These are phyloP conservation scores for Laticauda colubrina DNA, from an alignment of 2,113 vertebrate species.

Conservation along the genomic window DNA sequence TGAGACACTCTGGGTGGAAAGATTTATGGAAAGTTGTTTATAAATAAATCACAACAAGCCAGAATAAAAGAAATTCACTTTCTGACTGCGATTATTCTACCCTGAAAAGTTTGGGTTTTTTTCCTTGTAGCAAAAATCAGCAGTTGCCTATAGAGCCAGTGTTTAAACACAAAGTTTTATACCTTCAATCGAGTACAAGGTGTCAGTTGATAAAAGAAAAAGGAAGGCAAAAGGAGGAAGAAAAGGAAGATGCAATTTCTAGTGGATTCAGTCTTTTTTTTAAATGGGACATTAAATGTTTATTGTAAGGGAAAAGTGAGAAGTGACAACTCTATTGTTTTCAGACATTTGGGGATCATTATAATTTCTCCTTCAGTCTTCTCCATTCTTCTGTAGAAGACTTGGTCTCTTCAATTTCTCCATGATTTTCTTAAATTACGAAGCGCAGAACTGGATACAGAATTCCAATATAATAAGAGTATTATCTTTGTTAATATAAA, in stretches of 20 bases:
- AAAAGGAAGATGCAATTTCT: neutral
- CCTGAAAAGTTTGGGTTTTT: neutral
- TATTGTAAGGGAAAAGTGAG: neutral
- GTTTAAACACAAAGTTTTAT: neutral
- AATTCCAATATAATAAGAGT: neutral
- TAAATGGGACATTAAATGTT: neutral
- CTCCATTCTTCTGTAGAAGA: neutral
- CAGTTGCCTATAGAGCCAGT: neutral
- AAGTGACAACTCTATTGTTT: neutral
- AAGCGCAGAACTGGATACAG: neutral
- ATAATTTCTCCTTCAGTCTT: neutral
- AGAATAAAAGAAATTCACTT: neutral
- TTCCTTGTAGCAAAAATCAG: neutral
- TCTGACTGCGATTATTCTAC: neutral
- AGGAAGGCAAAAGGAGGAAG: neutral
- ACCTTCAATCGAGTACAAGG: neutral
- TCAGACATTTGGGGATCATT: neutral
- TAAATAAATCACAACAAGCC: neutral
- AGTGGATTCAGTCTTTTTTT: neutral
- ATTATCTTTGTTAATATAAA: neutral
- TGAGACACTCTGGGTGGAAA: neutral
- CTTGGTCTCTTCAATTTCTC: neutral
- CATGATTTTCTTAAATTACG: neutral
- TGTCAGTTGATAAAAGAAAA: neutral
- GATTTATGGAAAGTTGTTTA: neutral